Conservation (phyloP, 2,113 vertebrate species). For the Chionomys nivalis region DNA sequence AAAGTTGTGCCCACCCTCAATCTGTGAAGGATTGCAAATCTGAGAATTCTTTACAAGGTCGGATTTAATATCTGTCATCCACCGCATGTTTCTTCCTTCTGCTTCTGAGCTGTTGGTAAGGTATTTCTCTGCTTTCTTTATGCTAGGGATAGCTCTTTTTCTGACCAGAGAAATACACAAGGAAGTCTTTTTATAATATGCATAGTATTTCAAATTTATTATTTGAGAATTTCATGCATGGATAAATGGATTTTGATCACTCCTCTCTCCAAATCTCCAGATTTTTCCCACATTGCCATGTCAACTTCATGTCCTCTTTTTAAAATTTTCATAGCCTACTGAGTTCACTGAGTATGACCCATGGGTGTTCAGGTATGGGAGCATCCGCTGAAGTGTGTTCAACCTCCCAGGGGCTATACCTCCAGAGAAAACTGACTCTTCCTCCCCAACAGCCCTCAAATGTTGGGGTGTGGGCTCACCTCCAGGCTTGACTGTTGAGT, state of each 20-base stretch:
- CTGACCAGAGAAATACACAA: neutral
- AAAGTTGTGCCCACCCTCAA: neutral
- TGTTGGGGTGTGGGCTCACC: neutral
- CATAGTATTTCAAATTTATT: neutral
- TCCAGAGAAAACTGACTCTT: neutral
- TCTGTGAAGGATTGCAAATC: neutral
- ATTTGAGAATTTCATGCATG: neutral
- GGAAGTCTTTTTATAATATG: neutral
- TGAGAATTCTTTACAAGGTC: constrained; percentile 21
- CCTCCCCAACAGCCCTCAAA: neutral
- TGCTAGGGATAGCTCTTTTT: neutral
- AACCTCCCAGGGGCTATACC: neutral
- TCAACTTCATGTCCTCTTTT: too few relatives aligned
- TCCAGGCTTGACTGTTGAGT: neutral
- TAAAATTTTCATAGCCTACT: neutral
- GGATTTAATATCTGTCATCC: neutral
- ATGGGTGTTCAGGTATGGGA: neutral
- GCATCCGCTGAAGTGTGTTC: too few relatives aligned
- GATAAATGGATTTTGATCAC: neutral
- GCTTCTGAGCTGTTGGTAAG: neutral
- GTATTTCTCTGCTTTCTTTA: constrained; percentile 21
- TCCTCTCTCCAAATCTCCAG: neutral
- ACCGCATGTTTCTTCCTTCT: constrained; percentile 11
- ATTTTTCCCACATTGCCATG: neutral
- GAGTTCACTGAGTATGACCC: neutral